These are phyloP conservation scores for Brachyhypopomus gauderio DNA, from an alignment of 2,113 vertebrate species.

Conservation along the genomic window DNA sequence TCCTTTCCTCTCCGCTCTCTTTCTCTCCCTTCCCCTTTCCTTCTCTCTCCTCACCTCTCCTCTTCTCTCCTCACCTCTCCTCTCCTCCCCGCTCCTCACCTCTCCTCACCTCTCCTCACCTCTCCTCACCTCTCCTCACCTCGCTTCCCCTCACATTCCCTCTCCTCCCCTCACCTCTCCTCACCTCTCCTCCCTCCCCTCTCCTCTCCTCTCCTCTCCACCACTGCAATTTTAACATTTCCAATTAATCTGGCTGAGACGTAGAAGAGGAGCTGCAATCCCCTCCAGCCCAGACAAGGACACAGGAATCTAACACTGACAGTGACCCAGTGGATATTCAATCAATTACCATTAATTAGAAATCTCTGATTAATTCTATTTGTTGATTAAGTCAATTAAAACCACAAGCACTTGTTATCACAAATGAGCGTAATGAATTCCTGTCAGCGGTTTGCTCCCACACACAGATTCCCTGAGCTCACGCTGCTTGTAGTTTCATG, in stretches of 20 bases:
- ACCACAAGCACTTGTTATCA: conserved; percentile 78
- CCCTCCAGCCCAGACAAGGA: conserved; percentile 56
- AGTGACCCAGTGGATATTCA: conserved; percentile 78
- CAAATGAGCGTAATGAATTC: conserved; percentile 78
- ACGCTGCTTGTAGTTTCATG: conserved; percentile 61
- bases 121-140: too few relatives aligned
- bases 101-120: conserved; percentile 15
- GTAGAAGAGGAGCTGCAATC: conserved; percentile 44
- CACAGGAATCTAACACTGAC: conserved; percentile 55
- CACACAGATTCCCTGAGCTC: conserved; percentile 66
- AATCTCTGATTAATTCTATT: conserved; percentile 83
- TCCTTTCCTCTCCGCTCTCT: too few relatives aligned
- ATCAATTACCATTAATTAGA: conserved; percentile 82
- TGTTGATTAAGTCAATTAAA: conserved; percentile 84
- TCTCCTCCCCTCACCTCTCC: too few relatives aligned
- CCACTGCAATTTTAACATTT: conserved; percentile 56
- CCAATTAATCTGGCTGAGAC: conserved; percentile 56
- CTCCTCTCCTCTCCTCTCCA: conserved; percentile 27
- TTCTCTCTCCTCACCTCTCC: too few relatives aligned
- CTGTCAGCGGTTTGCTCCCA: conserved; percentile 70
- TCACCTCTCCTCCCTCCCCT: too few relatives aligned
- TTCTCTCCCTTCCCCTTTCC: too few relatives aligned
- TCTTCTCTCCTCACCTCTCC: too few relatives aligned
- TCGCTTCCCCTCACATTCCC: too few relatives aligned
- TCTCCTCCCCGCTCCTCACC: too few relatives aligned